phyloP scores from a whole-genome alignment of 2,113 vertebrate genomes.

The Hylia prasina region DNA sequence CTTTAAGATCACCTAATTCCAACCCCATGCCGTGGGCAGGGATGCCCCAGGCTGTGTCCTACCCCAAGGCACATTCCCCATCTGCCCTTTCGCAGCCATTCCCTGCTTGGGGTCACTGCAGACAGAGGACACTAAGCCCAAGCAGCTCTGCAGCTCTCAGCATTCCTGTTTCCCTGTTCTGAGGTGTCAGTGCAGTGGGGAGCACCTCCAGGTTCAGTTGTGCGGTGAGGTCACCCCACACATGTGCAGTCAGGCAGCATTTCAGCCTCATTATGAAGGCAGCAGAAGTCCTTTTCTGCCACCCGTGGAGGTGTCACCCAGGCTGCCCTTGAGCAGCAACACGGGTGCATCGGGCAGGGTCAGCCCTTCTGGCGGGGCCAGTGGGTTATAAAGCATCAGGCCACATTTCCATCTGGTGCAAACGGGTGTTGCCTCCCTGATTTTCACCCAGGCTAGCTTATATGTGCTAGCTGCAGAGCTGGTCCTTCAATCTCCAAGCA shows the following conservation, averaged over 20 bases:
- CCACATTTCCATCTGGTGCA: not conserved
- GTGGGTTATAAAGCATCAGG: not conserved
- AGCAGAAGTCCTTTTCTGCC: not conserved
- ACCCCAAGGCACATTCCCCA: not conserved
- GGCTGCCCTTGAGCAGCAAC: not conserved
- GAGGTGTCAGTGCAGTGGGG: not conserved
- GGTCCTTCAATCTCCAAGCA: not conserved
- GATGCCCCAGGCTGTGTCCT: not conserved
- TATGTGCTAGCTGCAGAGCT: not conserved
- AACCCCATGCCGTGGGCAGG: not conserved
- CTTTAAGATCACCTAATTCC: not conserved
- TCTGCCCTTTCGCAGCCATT: not conserved
- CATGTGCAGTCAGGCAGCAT: not conserved
- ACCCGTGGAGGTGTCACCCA: not conserved
- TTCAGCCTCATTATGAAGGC: not conserved
- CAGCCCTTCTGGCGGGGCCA: not conserved
- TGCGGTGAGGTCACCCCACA: not conserved
- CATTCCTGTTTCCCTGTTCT: not conserved
- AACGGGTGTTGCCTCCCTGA: not conserved
- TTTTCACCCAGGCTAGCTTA: not conserved
- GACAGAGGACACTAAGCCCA: accelerated
- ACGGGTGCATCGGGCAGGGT: accelerated
- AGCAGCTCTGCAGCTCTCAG: not conserved
- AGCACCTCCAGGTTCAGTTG: not conserved
- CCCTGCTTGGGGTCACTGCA: not conserved